Base-by-base conservation (phyloP, 2,113 vertebrate genomes). In the Rhynchopsitta pachyrhyncha region DNA sequence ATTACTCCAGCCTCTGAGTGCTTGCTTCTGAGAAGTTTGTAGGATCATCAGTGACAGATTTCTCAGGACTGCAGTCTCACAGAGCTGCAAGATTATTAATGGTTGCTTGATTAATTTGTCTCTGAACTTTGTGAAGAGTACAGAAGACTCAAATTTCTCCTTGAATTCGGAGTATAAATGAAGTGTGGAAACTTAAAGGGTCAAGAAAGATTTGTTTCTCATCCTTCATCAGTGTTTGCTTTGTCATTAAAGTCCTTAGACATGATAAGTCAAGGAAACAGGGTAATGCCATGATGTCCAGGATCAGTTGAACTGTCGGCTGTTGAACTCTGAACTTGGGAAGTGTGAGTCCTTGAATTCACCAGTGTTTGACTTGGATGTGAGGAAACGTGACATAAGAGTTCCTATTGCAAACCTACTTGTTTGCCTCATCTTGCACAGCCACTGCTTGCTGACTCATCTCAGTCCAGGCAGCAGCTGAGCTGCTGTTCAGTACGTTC, bases 401-500 rank as follows among this genome's bases (percentile, higher is more conserved):
- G 57, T 28, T 81, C 39, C 27, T 59, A 5, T 22, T 71, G 31
- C 23, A 59, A 79, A 60, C 9, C 17, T 3, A 10, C 1, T 3
- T 37, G 11, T 63, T 59, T 13, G 18, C 55, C 11, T 64, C 4
- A 27, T 67, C 13, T 31, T 4, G 6, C n/a, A 10, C 33, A 50
- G 31, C 23, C 41, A 3, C 66, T 78, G 28, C 23, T 71, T 77
- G 42, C 28, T 71, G 19, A 27, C 19, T 27, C 22, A 7, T 42
- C 37, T 73, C 37, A 18, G 7, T 50, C 19, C 27, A 27, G 29
- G 35, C 64, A 68, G 70, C n/a, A 94, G 50, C 42, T 79, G 74
- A 78, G 42, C 47, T 75, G 55, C 46, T 37, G 11, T 62, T 78
- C 22, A 12, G 0, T 39, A 7, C 1, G 0, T 17, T 31, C 44